These are phyloP conservation scores for Corythornis madagascariensis DNA, from an alignment of 2,113 vertebrate species.

Conservation along the genomic window DNA sequence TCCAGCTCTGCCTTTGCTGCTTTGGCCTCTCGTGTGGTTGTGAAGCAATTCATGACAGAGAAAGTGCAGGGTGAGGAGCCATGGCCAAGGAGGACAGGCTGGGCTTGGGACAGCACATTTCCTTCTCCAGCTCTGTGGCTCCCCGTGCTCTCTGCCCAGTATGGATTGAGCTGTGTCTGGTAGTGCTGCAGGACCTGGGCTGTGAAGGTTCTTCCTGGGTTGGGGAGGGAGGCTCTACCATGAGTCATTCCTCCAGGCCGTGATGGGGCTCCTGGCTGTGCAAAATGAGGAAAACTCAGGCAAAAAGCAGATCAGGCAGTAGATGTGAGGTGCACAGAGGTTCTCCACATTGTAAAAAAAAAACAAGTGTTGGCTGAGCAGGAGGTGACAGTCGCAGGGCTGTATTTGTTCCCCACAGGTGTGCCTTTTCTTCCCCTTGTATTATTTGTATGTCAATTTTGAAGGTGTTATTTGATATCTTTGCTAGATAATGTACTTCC, in stretches of 20 bases:
- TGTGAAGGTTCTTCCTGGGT: neutral
- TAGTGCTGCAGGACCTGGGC: neutral
- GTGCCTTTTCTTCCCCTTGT: neutral
- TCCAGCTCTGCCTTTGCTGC: slow-evolving; percentile 18
- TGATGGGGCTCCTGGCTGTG: neutral
- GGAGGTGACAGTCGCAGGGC: neutral
- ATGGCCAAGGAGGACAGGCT: neutral
- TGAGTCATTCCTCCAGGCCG: neutral
- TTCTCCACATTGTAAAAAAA: neutral
- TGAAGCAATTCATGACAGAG: neutral
- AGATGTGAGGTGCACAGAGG: neutral
- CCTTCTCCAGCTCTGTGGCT: neutral
- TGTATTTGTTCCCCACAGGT: neutral
- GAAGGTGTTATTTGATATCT: neutral
- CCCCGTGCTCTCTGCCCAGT: accelerated
- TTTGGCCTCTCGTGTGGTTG: neutral
- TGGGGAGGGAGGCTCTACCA: neutral
- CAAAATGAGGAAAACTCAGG: neutral
- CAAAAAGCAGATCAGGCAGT: neutral
- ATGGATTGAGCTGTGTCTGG: neutral
- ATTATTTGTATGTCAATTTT: neutral
- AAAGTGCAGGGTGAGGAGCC: neutral
- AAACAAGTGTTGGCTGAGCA: neutral
- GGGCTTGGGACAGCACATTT: neutral
- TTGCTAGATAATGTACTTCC: neutral